Conservation (phyloP, 2,888 invertebrate genomes). For the Sphaerophoria taeniata region DNA sequence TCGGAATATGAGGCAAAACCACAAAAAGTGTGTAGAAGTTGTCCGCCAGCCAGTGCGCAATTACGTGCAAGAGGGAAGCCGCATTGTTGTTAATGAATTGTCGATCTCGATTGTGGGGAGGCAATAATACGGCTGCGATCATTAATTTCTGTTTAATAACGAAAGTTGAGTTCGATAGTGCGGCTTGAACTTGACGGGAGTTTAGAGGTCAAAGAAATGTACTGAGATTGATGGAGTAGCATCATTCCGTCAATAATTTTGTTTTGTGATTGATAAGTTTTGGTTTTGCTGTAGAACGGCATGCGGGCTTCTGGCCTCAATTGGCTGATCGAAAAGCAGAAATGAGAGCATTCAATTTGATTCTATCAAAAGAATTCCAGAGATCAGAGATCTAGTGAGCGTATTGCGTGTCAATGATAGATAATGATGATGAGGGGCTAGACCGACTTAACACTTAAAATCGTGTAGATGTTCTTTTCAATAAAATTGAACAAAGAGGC, state of each 20-base stretch:
- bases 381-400: background rate
- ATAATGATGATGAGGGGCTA: slow-evolving; percentile 21
- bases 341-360: slow-evolving; percentile 53
- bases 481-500: slow-evolving; percentile 9
- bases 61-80: slow-evolving; percentile 43
- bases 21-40: slow-evolving; percentile 54
- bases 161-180: slow-evolving; percentile 61
- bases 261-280: slow-evolving; percentile 65
- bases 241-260: background rate
- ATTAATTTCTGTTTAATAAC: slow-evolving; percentile 47
- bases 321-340: slow-evolving; percentile 44
- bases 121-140: slow-evolving; percentile 46
- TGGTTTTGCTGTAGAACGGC: slow-evolving; percentile 20
- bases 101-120: slow-evolving; percentile 59
- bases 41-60: slow-evolving; percentile 26
- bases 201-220: slow-evolving; percentile 5
- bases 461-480: slow-evolving; percentile 54
- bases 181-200: slow-evolving; percentile 16
- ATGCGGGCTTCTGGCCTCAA: slow-evolving; percentile 49
- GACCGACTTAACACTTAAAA: background rate
- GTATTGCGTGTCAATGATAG: slow-evolving; percentile 31
- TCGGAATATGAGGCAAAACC: slow-evolving; percentile 31
- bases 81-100: slow-evolving; percentile 74
- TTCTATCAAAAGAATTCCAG: slow-evolving; percentile 51
- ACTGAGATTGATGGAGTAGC: too few relatives aligned